Percentiles rank a stretch among this genome's conserved stretches.
phyloP scores from a whole-genome alignment of 2,113 vertebrate species.

The Agelaius tricolor region DNA sequence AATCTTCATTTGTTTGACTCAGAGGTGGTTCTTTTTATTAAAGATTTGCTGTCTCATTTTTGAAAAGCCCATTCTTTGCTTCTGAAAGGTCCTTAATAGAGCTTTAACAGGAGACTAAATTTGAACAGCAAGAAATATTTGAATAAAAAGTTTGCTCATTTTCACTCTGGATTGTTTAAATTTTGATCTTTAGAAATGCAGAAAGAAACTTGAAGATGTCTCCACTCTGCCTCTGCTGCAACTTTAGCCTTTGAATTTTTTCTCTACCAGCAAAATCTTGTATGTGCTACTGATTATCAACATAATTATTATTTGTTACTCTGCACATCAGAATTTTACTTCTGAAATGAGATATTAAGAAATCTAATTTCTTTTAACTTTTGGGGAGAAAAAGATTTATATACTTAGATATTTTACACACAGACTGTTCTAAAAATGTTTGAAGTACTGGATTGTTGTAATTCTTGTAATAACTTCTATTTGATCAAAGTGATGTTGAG shows the following conservation, averaged over 20 bases:
- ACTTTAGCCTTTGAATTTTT: neutral
- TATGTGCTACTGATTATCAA: neutral
- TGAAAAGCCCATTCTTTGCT: slow-evolving; percentile 55
- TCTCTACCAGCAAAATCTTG: neutral
- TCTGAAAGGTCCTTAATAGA: slow-evolving; percentile 15
- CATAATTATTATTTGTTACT: neutral
- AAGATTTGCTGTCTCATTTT: slow-evolving; percentile 34
- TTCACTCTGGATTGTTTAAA: neutral
- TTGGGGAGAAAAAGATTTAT: neutral
- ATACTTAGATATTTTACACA: neutral
- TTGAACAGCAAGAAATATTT: slow-evolving; percentile 32
- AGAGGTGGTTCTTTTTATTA: slow-evolving; percentile 14
- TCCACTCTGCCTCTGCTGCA: neutral
- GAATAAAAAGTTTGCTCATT: neutral
- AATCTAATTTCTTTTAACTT: neutral
- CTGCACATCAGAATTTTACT: neutral
- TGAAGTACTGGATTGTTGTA: neutral
- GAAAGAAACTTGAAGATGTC: neutral
- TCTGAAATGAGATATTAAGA: neutral
- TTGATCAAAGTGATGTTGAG: neutral
- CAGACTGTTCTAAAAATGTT: neutral
- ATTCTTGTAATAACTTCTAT: neutral
- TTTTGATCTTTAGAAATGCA: neutral
- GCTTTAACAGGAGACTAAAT: slow-evolving; percentile 13
- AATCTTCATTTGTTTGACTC: slow-evolving; percentile 3